Percentiles rank a stretch among this genome's conserved stretches.
phyloP scores from a whole-genome alignment of 2,888 invertebrate genomes.

The Tenthredo livida region DNA sequence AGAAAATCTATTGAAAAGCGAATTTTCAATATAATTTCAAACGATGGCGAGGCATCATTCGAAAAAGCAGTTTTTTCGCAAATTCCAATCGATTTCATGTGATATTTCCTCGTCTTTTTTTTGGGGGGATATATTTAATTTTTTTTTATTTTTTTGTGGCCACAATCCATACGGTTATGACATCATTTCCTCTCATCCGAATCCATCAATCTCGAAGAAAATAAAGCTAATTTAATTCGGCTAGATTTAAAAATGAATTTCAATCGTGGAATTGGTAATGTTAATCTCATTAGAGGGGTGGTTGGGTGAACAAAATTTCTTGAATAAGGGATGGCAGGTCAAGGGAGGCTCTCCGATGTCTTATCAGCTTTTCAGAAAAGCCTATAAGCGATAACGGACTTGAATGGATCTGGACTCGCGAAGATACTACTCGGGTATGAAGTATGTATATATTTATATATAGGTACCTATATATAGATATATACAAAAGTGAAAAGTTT shows the following conservation, averaged over 20 bases:
- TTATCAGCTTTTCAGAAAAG: conserved; percentile 37
- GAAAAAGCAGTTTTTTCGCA: no score
- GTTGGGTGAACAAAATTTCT: not conserved
- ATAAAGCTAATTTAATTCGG: not conserved
- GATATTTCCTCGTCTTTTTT: no score
- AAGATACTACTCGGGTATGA: not conserved
- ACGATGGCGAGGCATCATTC: no score
- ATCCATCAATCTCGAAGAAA: not conserved
- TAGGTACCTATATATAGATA: no score
- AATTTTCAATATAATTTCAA: no score
- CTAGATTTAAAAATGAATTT: not conserved
- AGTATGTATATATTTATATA: not conserved
- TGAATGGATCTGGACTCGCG: not conserved
- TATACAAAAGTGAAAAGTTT: no score
- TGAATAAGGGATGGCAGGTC: conserved; percentile 41
- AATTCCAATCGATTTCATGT: no score
- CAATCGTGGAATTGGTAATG: not conserved
- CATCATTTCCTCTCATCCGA: not conserved
- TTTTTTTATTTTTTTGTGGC: no score
- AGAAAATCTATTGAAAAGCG: no score
- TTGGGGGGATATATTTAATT: no score
- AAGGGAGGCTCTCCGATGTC: conserved; percentile 4
- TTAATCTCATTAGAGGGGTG: conserved; percentile 23
- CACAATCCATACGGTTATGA: no score
- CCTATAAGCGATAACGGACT: conserved; percentile 41